These are phyloP conservation scores for Bradypus variegatus DNA, from an alignment of 2,797 vertebrate species.

Conservation along the genomic window DNA sequence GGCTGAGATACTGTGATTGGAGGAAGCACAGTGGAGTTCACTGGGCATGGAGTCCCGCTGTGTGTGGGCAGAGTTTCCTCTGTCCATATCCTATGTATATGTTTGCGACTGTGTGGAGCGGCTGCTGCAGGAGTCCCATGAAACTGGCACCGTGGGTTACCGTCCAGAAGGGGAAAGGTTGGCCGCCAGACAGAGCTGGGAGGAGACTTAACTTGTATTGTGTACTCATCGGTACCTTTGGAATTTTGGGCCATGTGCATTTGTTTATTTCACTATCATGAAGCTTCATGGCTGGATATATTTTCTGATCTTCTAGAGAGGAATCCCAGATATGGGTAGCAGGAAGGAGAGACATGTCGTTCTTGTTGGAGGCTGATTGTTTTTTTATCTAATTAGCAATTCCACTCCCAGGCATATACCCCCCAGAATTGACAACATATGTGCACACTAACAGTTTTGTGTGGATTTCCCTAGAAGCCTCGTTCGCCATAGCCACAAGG, in stretches of 20 bases:
- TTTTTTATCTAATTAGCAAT: slow-evolving; percentile 14
- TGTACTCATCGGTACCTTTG: not conserved
- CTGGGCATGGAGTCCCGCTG: rapidly evolving
- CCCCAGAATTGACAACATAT: not conserved
- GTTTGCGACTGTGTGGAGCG: not conserved
- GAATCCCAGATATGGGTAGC: not conserved
- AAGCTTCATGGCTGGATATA: not conserved
- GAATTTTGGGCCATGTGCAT: not conserved
- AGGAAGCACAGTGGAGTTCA: not conserved
- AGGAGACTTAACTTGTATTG: not conserved
- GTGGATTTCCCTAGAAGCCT: rapidly evolving
- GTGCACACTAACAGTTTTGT: not conserved
- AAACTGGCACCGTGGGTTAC: not conserved
- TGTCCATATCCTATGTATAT: no score
- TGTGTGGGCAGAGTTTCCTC: not conserved
- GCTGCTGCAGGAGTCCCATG: not conserved
- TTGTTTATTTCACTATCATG: not conserved
- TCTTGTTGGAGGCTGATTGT: slow-evolving; percentile 33
- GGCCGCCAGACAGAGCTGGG: not conserved
- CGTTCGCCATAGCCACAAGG: not conserved
- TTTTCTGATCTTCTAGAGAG: slow-evolving; percentile 8
- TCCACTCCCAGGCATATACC: not conserved
- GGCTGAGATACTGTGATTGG: not conserved
- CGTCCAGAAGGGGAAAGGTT: not conserved
- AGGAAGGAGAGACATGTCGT: not conserved